Evolutionary conservation across 2,113 vertebrate species (phyloP).

Genomic region (Chlorodrepanis virens): DNA sequence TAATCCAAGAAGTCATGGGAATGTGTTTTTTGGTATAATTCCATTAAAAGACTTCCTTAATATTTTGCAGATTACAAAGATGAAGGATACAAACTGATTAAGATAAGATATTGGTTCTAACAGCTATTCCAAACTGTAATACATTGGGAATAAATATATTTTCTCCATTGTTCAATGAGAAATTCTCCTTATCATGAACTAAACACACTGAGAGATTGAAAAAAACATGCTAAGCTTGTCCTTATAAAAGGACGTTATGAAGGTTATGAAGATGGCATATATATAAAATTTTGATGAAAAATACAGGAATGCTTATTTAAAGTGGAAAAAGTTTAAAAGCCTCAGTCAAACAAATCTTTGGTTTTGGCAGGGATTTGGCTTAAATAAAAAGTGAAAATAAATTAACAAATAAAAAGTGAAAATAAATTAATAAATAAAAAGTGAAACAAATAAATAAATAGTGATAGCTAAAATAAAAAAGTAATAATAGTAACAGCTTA

Average conservation of each 20-base stretch:
- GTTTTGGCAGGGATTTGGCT: background rate
- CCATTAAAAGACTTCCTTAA: background rate
- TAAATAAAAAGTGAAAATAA: background rate
- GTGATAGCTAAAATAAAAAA: background rate
- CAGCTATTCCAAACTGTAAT: background rate
- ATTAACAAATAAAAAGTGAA: background rate
- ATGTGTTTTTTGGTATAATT: background rate
- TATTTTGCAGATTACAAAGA: background rate
- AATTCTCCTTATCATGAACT: background rate
- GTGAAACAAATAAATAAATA: background rate
- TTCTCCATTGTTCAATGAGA: background rate
- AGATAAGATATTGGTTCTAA: background rate
- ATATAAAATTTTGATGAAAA: background rate
- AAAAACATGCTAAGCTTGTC: background rate
- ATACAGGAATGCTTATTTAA: background rate
- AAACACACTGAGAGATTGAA: background rate
- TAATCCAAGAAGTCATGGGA: background rate
- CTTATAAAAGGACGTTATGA: background rate
- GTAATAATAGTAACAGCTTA: background rate
- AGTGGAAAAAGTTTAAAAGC: background rate
- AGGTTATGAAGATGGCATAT: background rate
- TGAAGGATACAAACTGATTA: background rate
- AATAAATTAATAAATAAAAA: background rate
- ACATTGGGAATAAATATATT: background rate
- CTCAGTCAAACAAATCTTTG: background rate